Evolutionary conservation across 2,888 invertebrate species (phyloP), one percentile per base, ranked within the genome.

Genomic region (Dastarcus helophoroides): DNA sequence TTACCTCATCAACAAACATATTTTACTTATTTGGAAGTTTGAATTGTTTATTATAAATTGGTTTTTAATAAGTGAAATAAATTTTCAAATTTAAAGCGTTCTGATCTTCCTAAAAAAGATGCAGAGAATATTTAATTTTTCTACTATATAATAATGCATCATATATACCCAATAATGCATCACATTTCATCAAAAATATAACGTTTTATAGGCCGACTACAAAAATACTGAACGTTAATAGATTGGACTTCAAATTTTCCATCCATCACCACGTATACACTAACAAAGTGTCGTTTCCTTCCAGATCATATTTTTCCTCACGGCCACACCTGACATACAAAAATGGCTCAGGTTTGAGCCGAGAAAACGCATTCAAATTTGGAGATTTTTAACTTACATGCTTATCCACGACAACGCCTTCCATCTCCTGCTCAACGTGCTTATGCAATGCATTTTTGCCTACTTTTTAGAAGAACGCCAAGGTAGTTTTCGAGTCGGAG

Each of bases 381-480:
- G 88, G 89, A 70, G 88, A 40, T 76, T 81, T 51, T 52, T 81
- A 33, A 75, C 79, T 23, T 89, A 89, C 59, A 81, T 81, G 67
- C 65, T 80, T 43, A 63, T 88, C 32, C 89, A 89, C 63, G 79
- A 80, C 31, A 79, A 76, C 59, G 66, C 71, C 48, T 67, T 76
- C 26, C 89, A 90, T 58, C 64, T 90, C 36, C 66, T 76, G 12
- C 71, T 88, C 48, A 90, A 90, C 63, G 65, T 81, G 40, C 61
- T 73, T 39, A 72, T 82, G 39, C 82, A 83, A 63, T 56, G 60
- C 35, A 41, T 63, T 7, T 66, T 73, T 36, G 70, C 71, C 0
- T 63, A 71, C 55, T 62, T 65, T 3, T 52, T 77, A 36, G 76
- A 77, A 56, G 60, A 64, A 56, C 80, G 86, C 57, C 88, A 89